A percentile compares a stretch with the other conserved stretches of the same genome.
Evolutionary conservation across 2,888 invertebrate species (phyloP).

Genomic region (Toxonevra muliebris): DNA sequence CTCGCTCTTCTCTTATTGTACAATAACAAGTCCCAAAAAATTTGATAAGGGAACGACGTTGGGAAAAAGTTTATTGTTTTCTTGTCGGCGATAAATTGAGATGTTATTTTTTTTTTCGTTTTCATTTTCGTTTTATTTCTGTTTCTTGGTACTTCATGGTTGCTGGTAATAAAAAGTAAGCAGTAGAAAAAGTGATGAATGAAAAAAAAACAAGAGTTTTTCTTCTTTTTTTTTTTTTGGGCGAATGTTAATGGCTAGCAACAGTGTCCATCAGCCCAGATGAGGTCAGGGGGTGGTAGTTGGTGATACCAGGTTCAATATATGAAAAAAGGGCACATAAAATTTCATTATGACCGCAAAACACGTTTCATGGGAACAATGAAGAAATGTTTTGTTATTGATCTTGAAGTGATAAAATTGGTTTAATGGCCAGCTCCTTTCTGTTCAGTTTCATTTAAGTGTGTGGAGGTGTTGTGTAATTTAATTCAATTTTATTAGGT

Average conservation of each 20-base stretch:
- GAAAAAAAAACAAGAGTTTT: slow-evolving; percentile 18
- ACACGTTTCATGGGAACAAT: slow-evolving; percentile 21
- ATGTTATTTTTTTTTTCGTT: not conserved
- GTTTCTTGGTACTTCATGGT: slow-evolving; percentile 3
- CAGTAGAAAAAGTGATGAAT: slow-evolving; percentile 9
- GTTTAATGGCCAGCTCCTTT: not conserved
- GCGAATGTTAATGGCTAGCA: not conserved
- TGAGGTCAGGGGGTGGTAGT: not conserved
- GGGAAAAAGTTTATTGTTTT: slow-evolving; percentile 6
- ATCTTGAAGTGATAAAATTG: too few species aligned
- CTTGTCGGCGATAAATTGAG: slow-evolving; percentile 2
- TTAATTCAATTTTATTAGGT: slow-evolving; percentile 24
- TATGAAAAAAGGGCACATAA: slow-evolving; percentile 13
- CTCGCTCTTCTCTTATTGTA: not conserved
- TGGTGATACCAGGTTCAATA: slow-evolving; percentile 17
- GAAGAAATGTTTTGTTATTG: slow-evolving; percentile 2
- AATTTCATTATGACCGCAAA: slow-evolving; percentile 27
- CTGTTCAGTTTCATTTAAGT: not conserved
- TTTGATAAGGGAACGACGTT: not conserved
- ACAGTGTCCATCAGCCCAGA: too few species aligned
- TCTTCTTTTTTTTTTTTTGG: slow-evolving; percentile 20
- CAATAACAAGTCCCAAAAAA: not conserved
- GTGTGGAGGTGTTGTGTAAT: slow-evolving; percentile 5
- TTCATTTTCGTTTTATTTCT: not conserved
- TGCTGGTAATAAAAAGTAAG: slow-evolving; percentile 4